These are phyloP conservation scores for Gavialis gangeticus DNA, from an alignment of 2,113 vertebrate genomes.

Conservation along the genomic window DNA sequence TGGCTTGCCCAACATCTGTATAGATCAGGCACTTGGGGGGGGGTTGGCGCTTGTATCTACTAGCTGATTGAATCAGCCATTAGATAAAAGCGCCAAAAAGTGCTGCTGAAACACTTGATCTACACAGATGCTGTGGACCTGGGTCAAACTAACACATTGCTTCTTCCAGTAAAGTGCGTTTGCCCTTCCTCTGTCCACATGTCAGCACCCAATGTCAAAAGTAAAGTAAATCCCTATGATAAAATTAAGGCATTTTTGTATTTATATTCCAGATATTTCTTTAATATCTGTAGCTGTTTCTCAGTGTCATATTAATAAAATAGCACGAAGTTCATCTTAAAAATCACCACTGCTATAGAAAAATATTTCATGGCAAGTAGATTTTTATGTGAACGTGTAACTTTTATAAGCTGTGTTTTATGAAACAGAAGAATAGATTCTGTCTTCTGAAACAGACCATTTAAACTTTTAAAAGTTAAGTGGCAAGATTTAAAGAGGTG, in stretches of 20 bases:
- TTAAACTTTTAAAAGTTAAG: neutral
- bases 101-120: too few species aligned
- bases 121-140: too few species aligned
- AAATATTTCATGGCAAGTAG: neutral
- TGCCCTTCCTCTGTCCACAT: too few species aligned
- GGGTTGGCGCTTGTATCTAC: too few species aligned
- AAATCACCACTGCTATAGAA: neutral
- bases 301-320: neutral
- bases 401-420: neutral
- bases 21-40: too few species aligned
- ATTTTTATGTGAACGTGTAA: neutral
- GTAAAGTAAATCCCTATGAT: neutral
- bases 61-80: too few species aligned
- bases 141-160: too few species aligned
- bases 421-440: neutral
- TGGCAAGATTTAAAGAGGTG: conserved; percentile 2
- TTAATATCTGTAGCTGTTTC: neutral
- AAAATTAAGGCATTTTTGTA: neutral
- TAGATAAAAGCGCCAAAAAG: too few species aligned
- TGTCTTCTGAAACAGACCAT: neutral
- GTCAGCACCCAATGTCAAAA: neutral
- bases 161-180: too few species aligned
- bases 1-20: too few species aligned
- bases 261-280: neutral
- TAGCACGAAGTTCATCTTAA: neutral